Evolutionary conservation across 2,797 vertebrate genomes (phyloP).

Genomic region (Ara ararauna): DNA sequence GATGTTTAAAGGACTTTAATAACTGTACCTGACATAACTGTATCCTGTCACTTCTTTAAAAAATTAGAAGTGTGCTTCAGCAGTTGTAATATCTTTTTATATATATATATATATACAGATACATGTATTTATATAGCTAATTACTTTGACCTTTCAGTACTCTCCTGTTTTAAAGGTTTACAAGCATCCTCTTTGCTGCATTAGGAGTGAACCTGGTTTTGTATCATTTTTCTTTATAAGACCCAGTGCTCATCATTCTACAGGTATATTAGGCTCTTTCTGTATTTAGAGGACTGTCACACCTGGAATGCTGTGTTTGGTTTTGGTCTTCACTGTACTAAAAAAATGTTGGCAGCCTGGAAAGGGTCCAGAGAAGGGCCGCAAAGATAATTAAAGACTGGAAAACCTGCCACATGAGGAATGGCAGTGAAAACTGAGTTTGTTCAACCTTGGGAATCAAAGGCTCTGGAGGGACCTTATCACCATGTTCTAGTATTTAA

Average conservation of each 20-base stretch:
- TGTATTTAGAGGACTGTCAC: neutral
- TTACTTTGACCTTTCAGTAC: neutral
- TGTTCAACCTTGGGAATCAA: neutral
- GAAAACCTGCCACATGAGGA: neutral
- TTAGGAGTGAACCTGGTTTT: neutral
- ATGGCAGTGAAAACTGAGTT: neutral
- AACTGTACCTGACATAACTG: neutral
- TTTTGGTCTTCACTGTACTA: neutral
- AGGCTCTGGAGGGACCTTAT: neutral
- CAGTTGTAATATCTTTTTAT: neutral
- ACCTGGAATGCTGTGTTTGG: neutral
- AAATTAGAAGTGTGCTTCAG: neutral
- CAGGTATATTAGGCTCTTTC: neutral
- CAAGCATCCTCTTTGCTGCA: neutral
- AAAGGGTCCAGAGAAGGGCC: neutral
- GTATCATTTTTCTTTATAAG: neutral
- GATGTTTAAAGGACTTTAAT: neutral
- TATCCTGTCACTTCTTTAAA: neutral
- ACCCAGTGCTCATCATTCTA: neutral
- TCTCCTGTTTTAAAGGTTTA: neutral
- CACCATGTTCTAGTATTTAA: neutral
- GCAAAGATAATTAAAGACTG: neutral
- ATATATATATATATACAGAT: too few species aligned
- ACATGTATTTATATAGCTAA: neutral
- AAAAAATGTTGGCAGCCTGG: neutral